These are phyloP conservation scores for Cydia strobilella DNA, from an alignment of 1,140 invertebrate species.

Conservation along the genomic window DNA sequence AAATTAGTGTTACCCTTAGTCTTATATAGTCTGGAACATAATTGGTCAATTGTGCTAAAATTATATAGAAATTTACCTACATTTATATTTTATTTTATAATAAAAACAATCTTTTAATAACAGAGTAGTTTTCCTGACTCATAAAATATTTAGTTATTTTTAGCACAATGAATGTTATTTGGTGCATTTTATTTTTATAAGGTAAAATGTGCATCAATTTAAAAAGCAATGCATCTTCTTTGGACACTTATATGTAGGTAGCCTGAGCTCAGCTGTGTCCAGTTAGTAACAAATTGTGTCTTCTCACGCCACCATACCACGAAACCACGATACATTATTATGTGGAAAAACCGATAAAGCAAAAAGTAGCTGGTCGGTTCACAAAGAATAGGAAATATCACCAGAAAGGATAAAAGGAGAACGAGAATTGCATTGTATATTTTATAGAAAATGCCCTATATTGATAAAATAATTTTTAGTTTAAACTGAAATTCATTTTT, in stretches of 20 bases:
- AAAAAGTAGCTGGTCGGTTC: slow-evolving; percentile 36
- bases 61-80: background rate
- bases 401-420: background rate
- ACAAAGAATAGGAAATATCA: slow-evolving; percentile 5
- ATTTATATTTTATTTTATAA: background rate
- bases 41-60: background rate
- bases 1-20: background rate
- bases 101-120: too few species aligned
- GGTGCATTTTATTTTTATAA: slow-evolving; percentile 33
- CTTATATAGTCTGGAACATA: background rate
- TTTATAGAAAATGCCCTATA: too few species aligned
- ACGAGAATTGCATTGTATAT: background rate
- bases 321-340: slow-evolving; percentile 43
- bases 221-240: slow-evolving; percentile 52
- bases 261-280: slow-evolving; percentile 39
- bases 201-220: slow-evolving; percentile 43
- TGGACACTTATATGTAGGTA: slow-evolving; percentile 44
- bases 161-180: background rate
- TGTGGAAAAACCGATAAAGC: slow-evolving; percentile 42
- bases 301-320: slow-evolving; percentile 57
- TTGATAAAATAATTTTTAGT: too few species aligned
- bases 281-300: slow-evolving; percentile 55
- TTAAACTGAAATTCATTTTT: too few species aligned
- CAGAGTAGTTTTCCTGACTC: too few species aligned
- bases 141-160: too few species aligned